Conservation (phyloP, 2,797 vertebrate genomes). For the Gymnodraco acuticeps region DNA sequence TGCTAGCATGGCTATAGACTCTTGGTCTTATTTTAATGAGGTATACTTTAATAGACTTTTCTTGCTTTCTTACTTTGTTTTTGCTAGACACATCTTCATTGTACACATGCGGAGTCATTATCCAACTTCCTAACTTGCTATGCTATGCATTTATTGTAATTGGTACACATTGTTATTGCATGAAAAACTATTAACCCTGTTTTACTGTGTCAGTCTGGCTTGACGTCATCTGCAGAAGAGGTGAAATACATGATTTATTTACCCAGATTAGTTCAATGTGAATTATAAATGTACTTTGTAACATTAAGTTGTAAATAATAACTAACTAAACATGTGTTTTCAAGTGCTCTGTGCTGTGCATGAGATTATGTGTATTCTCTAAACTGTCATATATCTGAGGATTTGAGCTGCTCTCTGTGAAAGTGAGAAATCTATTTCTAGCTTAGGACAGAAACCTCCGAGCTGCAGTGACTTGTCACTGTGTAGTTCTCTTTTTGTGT, state of each 20-base stretch:
- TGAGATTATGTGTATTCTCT: conserved; percentile 8
- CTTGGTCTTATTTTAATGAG: not conserved
- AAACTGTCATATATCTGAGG: not conserved
- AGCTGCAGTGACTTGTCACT: conserved; percentile 51
- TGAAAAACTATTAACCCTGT: conserved; percentile 28
- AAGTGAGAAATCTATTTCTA: conserved; percentile 54
- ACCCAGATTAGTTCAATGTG: not conserved
- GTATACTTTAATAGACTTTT: not conserved
- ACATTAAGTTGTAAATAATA: conserved; percentile 19
- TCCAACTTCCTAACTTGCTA: conserved; percentile 9
- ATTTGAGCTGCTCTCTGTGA: conserved; percentile 34
- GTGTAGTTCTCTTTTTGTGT: conserved; percentile 75
- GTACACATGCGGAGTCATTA: conserved; percentile 30
- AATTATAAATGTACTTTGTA: conserved; percentile 5
- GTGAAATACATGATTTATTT: conserved; percentile 1
- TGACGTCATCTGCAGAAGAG: conserved; percentile 5
- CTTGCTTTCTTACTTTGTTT: conserved; percentile 26
- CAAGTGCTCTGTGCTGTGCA: not conserved
- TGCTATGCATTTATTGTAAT: conserved; percentile 34
- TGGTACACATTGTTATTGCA: conserved; percentile 21
- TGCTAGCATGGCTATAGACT: conserved; percentile 1
- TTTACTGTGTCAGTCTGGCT: conserved; percentile 5
- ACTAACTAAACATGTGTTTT: conserved; percentile 20
- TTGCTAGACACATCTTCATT: conserved; percentile 54
- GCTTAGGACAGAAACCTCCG: conserved; percentile 68